These are phyloP conservation scores for Dolomedes plantarius DNA, from an alignment of 2,888 invertebrate genomes.

Conservation along the genomic window DNA sequence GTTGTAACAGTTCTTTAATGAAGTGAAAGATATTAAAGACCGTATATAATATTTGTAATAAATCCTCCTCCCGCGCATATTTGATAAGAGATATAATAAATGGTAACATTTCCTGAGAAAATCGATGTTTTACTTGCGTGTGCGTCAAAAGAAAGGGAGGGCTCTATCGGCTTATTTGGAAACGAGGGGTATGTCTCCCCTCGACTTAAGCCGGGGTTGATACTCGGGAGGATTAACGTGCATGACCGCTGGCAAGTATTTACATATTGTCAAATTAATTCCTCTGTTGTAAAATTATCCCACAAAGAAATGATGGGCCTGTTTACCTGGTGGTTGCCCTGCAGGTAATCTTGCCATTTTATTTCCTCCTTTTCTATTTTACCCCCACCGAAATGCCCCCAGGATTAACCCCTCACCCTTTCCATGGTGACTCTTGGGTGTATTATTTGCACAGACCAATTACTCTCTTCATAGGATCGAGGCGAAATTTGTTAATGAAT, in stretches of 20 bases:
- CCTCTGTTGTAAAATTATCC: slow-evolving; percentile 61
- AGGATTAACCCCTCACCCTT: slow-evolving; percentile 47
- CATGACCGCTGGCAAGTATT: slow-evolving; percentile 67
- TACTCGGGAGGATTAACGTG: slow-evolving; percentile 54
- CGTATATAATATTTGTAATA: too few species aligned
- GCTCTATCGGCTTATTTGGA: not conserved
- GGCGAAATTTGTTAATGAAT: slow-evolving; percentile 71
- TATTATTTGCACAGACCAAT: slow-evolving; percentile 67
- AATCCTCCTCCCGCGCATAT: too few species aligned
- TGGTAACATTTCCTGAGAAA: too few species aligned
- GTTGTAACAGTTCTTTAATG: too few species aligned
- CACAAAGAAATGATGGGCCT: slow-evolving; percentile 27
- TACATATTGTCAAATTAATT: slow-evolving; percentile 71
- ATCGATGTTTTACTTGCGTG: too few species aligned
- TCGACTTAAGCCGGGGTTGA: slow-evolving; percentile 21
- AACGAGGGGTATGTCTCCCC: not conserved
- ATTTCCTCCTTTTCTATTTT: slow-evolving; percentile 52
- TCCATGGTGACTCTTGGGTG: slow-evolving; percentile 48
- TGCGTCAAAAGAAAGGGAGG: too few species aligned
- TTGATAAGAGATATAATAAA: too few species aligned
- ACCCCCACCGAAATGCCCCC: slow-evolving; percentile 47
- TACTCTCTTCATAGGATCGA: slow-evolving; percentile 31
- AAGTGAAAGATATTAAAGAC: too few species aligned
- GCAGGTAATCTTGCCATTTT: slow-evolving; percentile 31
- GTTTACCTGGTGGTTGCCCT: slow-evolving; percentile 56